Percentiles rank a stretch among this genome's conserved stretches.
Evolutionary conservation across 64 coral and sea anemone genomes (phyloP).

Genomic region (Astreopora myriophthalma): DNA sequence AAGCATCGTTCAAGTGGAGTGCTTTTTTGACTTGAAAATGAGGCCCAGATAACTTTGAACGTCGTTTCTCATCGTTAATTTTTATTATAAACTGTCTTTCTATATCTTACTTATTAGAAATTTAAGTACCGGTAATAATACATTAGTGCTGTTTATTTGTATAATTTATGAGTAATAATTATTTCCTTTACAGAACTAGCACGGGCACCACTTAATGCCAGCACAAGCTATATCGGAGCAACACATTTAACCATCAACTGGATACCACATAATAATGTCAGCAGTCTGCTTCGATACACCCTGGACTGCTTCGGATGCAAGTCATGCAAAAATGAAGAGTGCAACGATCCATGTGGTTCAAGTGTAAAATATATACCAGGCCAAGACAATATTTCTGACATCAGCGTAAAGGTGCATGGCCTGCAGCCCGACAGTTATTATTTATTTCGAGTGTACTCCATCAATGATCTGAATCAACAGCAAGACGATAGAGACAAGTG

Average conservation of each 20-base stretch:
- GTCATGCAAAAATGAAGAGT: not conserved
- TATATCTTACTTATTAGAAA: too few relatives aligned
- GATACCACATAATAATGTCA: not conserved
- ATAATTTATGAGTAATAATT: not conserved
- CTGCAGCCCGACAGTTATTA: not conserved
- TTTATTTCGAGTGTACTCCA: constrained; percentile 23
- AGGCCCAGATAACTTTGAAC: too few relatives aligned
- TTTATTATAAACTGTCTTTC: too few relatives aligned
- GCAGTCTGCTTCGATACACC: not conserved
- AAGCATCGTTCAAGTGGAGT: too few relatives aligned
- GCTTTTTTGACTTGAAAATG: too few relatives aligned
- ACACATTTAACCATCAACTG: not conserved
- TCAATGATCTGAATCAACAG: constrained; percentile 1
- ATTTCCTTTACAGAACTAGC: constrained; percentile 1
- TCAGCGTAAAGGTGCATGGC: not conserved
- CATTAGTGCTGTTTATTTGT: too few relatives aligned
- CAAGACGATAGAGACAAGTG: not conserved
- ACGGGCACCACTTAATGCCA: constrained; percentile 11
- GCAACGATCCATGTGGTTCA: not conserved
- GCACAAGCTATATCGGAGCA: not conserved
- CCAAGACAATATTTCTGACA: not conserved
- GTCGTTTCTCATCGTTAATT: too few relatives aligned
- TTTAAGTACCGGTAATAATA: too few relatives aligned
- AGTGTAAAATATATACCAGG: not conserved
- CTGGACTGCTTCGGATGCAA: constrained; percentile 46